Evolutionary conservation across 2,888 invertebrate genomes (phyloP).

Genomic region (Plagodis pulveraria): DNA sequence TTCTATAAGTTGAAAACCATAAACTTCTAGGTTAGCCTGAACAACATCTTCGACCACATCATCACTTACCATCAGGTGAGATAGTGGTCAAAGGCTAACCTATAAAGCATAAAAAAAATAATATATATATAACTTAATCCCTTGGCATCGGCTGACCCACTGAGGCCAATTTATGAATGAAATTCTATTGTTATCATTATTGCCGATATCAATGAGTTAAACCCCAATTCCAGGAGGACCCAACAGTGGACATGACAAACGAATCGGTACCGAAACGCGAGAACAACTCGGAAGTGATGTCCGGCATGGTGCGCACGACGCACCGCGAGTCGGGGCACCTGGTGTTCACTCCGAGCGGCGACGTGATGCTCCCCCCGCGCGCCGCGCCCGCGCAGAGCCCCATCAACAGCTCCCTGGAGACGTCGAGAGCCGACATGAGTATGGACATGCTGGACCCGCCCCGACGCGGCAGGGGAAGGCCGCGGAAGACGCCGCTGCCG

Average conservation of each 20-base stretch:
- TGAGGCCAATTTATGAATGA: no score
- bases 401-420: conserved; percentile 53
- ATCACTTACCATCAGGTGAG: no score
- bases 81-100: no score
- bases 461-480: conserved; percentile 76
- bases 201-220: no score
- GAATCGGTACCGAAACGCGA: conserved; percentile 65
- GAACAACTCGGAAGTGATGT: conserved; percentile 73
- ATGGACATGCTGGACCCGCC: conserved; percentile 63
- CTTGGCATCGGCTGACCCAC: no score
- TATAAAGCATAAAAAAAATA: no score
- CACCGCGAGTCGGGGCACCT: conserved; percentile 79
- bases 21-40: no score
- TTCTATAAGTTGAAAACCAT: not conserved
- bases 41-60: no score
- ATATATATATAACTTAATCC: no score
- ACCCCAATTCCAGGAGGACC: conserved; percentile 68
- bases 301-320: conserved; percentile 79
- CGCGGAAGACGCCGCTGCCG: conserved; percentile 82
- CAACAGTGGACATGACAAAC: conserved; percentile 76
- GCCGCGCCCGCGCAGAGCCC: conserved; percentile 40
- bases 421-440: conserved; percentile 50
- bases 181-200: no score
- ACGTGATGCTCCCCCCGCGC: conserved; percentile 78
- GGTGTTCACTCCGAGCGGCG: conserved; percentile 77